phyloP scores from a whole-genome alignment of 2,113 vertebrate genomes.

The Prunella himalayana region DNA sequence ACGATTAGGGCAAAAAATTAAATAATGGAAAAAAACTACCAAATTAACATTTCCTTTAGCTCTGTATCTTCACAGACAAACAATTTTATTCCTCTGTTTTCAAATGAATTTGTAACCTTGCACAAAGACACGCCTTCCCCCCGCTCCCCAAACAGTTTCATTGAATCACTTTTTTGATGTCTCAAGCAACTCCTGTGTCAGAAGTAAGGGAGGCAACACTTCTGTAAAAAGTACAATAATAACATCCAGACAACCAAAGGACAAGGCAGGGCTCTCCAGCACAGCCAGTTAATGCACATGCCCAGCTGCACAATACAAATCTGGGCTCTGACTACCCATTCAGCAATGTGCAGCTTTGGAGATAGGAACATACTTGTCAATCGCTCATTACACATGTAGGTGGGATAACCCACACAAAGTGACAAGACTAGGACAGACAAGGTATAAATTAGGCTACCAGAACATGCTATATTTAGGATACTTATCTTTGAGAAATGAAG shows the following conservation, averaged over 20 bases:
- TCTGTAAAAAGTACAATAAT: background rate
- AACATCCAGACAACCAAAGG: background rate
- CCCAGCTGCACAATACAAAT: background rate
- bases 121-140: background rate
- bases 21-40: background rate
- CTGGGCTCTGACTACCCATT: background rate
- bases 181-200: background rate
- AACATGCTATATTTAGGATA: background rate
- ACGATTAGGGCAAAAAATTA: background rate
- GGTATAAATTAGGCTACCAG: background rate
- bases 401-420: background rate
- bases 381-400: background rate
- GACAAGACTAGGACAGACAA: background rate
- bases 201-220: background rate
- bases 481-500: constrained; percentile 3
- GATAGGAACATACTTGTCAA: background rate
- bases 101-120: background rate
- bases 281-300: background rate
- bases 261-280: background rate
- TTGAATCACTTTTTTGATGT: background rate
- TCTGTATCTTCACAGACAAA: background rate
- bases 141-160: background rate
- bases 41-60: background rate
- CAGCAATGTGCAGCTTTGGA: background rate
- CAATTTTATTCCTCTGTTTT: background rate